Base-by-base conservation (phyloP, 2,113 vertebrate species). In the Amphilophus citrinellus region DNA sequence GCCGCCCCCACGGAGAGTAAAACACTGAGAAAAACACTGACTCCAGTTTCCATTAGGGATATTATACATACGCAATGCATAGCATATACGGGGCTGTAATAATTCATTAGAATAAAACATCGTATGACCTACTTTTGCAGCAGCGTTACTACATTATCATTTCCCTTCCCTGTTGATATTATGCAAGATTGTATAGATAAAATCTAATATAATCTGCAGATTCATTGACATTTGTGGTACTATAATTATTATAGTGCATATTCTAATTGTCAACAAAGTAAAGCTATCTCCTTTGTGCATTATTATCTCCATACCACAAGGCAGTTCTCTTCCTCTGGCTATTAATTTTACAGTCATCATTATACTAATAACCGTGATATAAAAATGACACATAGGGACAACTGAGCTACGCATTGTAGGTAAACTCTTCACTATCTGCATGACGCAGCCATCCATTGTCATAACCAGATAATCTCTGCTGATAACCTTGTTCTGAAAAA, bases 401-500 rank as follows among this genome's bases (percentile, higher is more conserved):
- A 37, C 35, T 9, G 30, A 75, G 63, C 75, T 37, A 59, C 6
- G 1, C 32, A 82, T 61, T 76, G 47, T 53, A 10, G 30, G 15
- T 11, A 63, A 88, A 65, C 5, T 73, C n/a, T 62, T 79, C 30
- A 62, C 39, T 68, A 58, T 50, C 44, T 44, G 20, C 58, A 73
- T 59, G 80, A 87, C 85, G 62, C 76, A 80, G 76, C n/a, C 80
- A 27, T 86, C 61, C 78, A 61, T 87, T 81, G 82, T 88, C 62
- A 82, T 44, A 77, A 87, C 80, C 73, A 66, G 87, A 93, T 93
- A 77, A 91, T 92, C 91, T 90, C 77, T 83, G 62, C 27, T 85
- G 90, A 93, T 93, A 92, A 92, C 89, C 89, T 92, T 90, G 91
- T 86, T 84, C 65, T 79, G 77, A 85, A 73, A 79, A 66, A 80